phyloP scores from a whole-genome alignment of 2,888 invertebrate species.

The Stegana nigrithorax region DNA sequence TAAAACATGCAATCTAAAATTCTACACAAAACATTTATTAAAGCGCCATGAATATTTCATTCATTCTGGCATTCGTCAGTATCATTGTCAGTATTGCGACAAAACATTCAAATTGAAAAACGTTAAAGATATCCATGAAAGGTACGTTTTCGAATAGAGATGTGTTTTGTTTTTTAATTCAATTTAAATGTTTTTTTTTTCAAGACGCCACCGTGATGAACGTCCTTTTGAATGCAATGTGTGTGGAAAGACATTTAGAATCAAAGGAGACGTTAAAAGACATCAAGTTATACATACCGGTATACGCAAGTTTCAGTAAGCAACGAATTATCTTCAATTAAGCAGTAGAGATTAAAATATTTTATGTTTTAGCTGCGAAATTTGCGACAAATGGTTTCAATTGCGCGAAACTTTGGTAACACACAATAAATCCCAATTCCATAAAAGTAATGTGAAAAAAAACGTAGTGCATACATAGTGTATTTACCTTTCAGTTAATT shows the following conservation, averaged over 20 bases:
- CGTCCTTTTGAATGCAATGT: conserved; percentile 46
- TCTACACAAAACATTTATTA: background rate
- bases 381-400: background rate
- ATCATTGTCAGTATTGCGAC: background rate
- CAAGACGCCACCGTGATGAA: conserved; percentile 45
- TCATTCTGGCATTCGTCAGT: background rate
- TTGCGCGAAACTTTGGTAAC: background rate
- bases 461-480: too few species aligned
- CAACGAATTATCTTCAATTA: too few species aligned
- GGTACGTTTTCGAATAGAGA: background rate
- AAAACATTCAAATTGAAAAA: conserved; percentile 2
- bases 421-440: background rate
- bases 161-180: background rate
- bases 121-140: conserved; percentile 6
- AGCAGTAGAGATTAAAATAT: too few species aligned
- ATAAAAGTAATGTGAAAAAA: background rate
- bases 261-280: conserved; percentile 44
- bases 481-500: too few species aligned
- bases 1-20: background rate
- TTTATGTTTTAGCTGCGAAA: background rate
- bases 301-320: conserved; percentile 3
- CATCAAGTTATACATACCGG: conserved; percentile 4
- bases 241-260: conserved; percentile 47
- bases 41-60: conserved; percentile 3
- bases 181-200: background rate